phyloP scores from a whole-genome alignment of 2,113 vertebrate species.

The Cyphomyrus discorhynchus region DNA sequence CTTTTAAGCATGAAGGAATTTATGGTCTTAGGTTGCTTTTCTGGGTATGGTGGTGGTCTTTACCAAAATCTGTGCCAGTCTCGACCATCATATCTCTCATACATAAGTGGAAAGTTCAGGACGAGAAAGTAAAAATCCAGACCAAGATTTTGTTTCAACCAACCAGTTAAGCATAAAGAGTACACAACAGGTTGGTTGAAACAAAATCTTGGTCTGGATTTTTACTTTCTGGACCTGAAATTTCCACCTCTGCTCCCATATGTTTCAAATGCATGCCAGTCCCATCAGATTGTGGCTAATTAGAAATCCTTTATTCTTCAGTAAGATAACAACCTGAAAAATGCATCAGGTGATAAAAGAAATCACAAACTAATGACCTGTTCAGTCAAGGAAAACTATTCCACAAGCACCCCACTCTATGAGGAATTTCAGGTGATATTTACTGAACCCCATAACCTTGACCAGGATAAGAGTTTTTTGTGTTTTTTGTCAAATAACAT shows the following conservation, averaged over 20 bases:
- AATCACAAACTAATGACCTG: background rate
- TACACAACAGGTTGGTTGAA: background rate
- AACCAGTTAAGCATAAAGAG: background rate
- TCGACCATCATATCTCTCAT: background rate
- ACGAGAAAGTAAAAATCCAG: background rate
- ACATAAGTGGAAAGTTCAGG: background rate
- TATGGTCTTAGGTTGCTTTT: background rate
- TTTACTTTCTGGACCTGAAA: background rate
- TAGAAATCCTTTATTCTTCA: background rate
- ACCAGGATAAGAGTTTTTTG: background rate
- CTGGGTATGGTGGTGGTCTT: background rate
- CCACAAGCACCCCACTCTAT: background rate
- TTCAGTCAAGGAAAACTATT: background rate
- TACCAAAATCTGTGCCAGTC: background rate
- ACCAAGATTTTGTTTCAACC: background rate
- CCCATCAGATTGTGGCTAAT: background rate
- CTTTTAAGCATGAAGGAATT: background rate
- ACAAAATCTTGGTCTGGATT: background rate
- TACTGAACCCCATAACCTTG: background rate
- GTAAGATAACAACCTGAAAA: background rate
- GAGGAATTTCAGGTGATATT: background rate
- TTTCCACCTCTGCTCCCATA: background rate
- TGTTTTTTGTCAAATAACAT: background rate
- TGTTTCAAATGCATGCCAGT: background rate
- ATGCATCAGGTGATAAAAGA: background rate